phyloP scores from a whole-genome alignment of 2,888 invertebrate genomes.

The Tenthredo amoena region DNA sequence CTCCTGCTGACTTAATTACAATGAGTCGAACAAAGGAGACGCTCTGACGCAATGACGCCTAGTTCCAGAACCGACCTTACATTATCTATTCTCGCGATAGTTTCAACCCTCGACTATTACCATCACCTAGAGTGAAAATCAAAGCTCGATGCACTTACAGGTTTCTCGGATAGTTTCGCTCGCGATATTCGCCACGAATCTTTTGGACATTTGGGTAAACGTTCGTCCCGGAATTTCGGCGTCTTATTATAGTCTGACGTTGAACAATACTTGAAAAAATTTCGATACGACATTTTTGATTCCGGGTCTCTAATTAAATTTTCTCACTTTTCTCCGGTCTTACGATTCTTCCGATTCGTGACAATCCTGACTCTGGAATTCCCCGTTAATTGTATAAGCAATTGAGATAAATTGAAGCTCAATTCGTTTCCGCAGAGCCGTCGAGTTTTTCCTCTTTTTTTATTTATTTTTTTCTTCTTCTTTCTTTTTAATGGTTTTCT shows the following conservation, averaged over 20 bases:
- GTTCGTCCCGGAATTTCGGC: no score
- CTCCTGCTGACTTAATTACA: conserved; percentile 43
- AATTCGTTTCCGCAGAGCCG: not conserved
- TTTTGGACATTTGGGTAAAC: not conserved
- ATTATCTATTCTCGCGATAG: not conserved
- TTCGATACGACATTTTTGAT: not conserved
- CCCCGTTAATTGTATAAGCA: not conserved
- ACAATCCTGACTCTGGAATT: not conserved
- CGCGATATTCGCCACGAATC: not conserved
- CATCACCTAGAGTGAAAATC: not conserved
- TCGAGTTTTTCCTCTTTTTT: not conserved
- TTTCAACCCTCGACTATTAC: not conserved
- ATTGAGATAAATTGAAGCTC: conserved; percentile 4
- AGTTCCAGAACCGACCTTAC: conserved; percentile 23
- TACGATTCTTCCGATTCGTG: not conserved
- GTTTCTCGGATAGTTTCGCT: not conserved
- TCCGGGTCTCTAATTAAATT: not conserved
- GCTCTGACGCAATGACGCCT: not conserved
- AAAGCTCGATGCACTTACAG: not conserved
- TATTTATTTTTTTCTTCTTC: not conserved
- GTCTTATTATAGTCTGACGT: not conserved
- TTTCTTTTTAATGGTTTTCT: conserved; percentile 42
- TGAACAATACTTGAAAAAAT: not conserved
- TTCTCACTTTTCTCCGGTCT: not conserved
- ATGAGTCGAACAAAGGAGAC: conserved; percentile 43